Conservation (phyloP, 2,888 invertebrate genomes). For the Dioctria rufipes region DNA sequence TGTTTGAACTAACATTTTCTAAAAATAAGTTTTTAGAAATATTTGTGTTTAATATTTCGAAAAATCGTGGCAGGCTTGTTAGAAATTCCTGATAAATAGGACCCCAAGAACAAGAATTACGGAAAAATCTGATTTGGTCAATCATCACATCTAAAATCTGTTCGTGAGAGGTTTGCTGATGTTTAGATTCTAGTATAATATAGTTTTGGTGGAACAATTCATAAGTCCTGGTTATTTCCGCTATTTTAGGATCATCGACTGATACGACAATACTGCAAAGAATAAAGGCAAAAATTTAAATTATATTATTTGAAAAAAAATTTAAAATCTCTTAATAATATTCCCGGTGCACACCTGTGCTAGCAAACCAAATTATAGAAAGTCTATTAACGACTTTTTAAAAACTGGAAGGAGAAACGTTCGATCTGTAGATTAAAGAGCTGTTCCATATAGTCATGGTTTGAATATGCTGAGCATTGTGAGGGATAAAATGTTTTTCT, state of each 20-base stretch:
- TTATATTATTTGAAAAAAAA: too few species aligned
- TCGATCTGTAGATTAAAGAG: too few species aligned
- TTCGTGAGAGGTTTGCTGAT: background rate
- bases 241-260: background rate
- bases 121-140: conserved; percentile 15
- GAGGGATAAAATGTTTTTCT: too few species aligned
- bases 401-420: too few species aligned
- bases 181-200: background rate
- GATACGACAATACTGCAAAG: background rate
- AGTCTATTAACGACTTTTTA: too few species aligned
- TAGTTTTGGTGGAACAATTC: conserved; percentile 15
- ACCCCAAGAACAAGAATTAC: conserved; percentile 20
- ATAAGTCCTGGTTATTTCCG: conserved; percentile 15
- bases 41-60: conserved; percentile 15
- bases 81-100: conserved; percentile 8
- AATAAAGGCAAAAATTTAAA: too few species aligned
- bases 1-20: background rate
- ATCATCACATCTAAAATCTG: background rate
- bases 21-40: conserved; percentile 10
- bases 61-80: conserved; percentile 21
- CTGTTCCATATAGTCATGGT: too few species aligned
- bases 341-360: too few species aligned
- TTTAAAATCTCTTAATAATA: too few species aligned
- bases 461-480: too few species aligned
- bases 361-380: too few species aligned